Evolutionary conservation across 2,797 vertebrate species (phyloP).

Genomic region (Scarus forsteni): DNA sequence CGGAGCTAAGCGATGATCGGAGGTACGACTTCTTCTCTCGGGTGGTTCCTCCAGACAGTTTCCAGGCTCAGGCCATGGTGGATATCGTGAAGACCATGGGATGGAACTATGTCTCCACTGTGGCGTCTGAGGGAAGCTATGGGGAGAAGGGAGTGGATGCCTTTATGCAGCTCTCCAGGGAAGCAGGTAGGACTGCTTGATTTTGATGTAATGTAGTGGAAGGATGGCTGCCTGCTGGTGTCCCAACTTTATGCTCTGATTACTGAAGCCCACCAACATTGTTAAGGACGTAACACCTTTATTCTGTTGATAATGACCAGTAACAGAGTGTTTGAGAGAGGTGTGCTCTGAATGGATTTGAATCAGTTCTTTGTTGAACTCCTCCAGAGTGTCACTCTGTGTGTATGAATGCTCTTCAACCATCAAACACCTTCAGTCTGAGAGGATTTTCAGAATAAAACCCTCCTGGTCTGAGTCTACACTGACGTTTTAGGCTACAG

Average conservation of each 20-base stretch:
- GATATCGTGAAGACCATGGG: constrained; percentile 94
- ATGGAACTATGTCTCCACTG: constrained; percentile 94
- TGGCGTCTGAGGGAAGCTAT: constrained; percentile 95
- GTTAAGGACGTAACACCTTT: too few species aligned
- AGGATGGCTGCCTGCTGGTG: neutral
- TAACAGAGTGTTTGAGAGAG: too few species aligned
- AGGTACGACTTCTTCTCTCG: constrained; percentile 97
- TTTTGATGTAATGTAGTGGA: neutral
- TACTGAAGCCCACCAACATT: too few species aligned
- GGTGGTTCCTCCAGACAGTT: constrained; percentile 94
- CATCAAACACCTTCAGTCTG: neutral
- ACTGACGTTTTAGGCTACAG: constrained; percentile 7
- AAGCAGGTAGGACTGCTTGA: constrained; percentile 84
- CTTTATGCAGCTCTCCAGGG: constrained; percentile 94
- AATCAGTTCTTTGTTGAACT: too few species aligned
- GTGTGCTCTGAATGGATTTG: too few species aligned
- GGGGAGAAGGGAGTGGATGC: constrained; percentile 96
- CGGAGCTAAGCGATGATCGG: constrained; percentile 93
- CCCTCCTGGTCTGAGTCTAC: neutral
- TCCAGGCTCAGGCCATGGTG: constrained; percentile 96
- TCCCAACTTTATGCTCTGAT: neutral
- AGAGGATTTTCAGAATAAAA: neutral
- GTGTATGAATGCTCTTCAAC: constrained; percentile 1
- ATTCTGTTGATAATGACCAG: too few species aligned
- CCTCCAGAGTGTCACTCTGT: neutral